Evolutionary conservation across 2,888 invertebrate species (phyloP).

Genomic region (Atrina japonica): DNA sequence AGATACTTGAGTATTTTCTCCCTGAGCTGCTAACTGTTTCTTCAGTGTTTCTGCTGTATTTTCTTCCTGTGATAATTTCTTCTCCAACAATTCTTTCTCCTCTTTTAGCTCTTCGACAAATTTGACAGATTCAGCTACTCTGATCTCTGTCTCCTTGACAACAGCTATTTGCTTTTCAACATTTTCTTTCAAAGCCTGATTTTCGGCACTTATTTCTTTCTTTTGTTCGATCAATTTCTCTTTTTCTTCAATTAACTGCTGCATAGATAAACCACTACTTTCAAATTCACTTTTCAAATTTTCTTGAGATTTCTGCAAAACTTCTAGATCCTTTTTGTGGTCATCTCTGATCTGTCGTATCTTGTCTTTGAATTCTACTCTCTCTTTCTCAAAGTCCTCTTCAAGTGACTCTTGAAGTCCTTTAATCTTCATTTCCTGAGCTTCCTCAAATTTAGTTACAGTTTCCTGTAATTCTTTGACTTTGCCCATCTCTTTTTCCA

Average conservation of each 20-base stretch:
- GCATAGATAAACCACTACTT: conserved; percentile 5
- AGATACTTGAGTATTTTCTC: conserved; percentile 44
- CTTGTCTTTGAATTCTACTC: conserved; percentile 20
- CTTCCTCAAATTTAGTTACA: too few species aligned
- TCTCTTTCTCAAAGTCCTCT: conserved; percentile 25
- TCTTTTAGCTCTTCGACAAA: conserved; percentile 5
- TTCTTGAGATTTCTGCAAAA: conserved; percentile 26
- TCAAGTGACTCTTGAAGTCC: background rate
- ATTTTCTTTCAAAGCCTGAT: conserved; percentile 21
- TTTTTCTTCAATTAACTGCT: conserved; percentile 30
- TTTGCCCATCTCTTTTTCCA: conserved; percentile 13
- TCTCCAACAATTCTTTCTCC: conserved; percentile 7
- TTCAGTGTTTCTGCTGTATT: conserved; percentile 50
- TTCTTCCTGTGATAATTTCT: conserved; percentile 3
- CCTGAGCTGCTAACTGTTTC: conserved; percentile 52
- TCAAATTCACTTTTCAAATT: conserved; percentile 29
- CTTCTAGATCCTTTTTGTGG: conserved; percentile 23
- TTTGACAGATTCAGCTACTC: conserved; percentile 30
- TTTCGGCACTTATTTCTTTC: conserved; percentile 32
- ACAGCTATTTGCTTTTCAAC: conserved; percentile 9
- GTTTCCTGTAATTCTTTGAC: conserved; percentile 41
- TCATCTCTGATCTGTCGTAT: conserved; percentile 24
- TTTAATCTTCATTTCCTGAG: background rate
- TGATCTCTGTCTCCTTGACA: conserved; percentile 19
- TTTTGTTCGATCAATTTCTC: conserved; percentile 34